Evolutionary conservation across 2,888 invertebrate genomes (phyloP), one percentile per base, ranked within the genome.

Genomic region (Diplazon laetatorius): DNA sequence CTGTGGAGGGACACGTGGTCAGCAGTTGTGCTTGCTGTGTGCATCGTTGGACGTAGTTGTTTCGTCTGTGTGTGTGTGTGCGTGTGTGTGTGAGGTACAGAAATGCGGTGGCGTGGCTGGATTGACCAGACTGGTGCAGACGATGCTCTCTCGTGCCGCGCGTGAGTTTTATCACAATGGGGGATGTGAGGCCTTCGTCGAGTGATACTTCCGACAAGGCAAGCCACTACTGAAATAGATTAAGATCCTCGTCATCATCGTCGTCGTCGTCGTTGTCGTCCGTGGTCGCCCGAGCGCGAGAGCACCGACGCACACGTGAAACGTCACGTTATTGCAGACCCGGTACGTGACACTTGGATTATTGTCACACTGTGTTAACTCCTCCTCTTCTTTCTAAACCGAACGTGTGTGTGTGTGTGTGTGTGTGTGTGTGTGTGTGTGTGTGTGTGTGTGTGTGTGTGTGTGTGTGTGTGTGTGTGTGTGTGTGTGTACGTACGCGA

Each of bases 201-300:
- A 81, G 86, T 84, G 86, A 87, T 84, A 85, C 85, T 86, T 87
- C 85, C 87, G 85, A 85, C 87, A 85, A 86, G 85, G 86, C 85
- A 81, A 86, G 83, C 84, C 83, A 78, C 78, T 68, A 82, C 83
- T 85, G 86, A 87, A 87, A 87, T 83, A 83, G 85, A 86, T 84
- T 82, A 84, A 84, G 84, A 85, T 79, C 75, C 79, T 76, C 74
- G 68, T 80, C 77, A 73, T 74, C 69, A 55, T 71, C 65, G 62
- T 50, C 60, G 60, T 55, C 55, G 60, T 65, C 10, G 30, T 5
- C 35, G 63, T 59, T 72, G 70, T 66, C 78, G 76, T 14, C 48
- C 30, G 30, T 30, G 6, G 6, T 30, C 9, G 30, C 6, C 35
- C 63, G 59, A 72, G 72, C 66, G 74, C 74, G 16, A 46, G 63